Evolutionary conservation across 2,888 invertebrate species (phyloP).

Genomic region (Flexamia atlantica): DNA sequence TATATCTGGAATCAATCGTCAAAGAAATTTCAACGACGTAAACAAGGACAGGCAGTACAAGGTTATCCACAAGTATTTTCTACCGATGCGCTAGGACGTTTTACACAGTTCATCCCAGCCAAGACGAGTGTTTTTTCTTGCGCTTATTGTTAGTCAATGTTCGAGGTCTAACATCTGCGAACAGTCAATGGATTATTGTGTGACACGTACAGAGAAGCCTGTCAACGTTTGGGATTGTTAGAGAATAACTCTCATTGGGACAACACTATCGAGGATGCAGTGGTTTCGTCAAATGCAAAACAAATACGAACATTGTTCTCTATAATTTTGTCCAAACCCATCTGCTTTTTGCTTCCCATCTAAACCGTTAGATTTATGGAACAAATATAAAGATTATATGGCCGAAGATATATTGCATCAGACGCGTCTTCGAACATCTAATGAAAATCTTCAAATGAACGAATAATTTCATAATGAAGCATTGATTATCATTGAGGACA

Average conservation of each 20-base stretch:
- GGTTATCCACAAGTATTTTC: slow-evolving; percentile 66
- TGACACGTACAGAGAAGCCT: slow-evolving; percentile 73
- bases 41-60: slow-evolving; percentile 63
- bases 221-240: slow-evolving; percentile 71
- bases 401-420: slow-evolving; percentile 68
- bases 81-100: slow-evolving; percentile 68
- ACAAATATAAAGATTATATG: background rate
- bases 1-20: slow-evolving; percentile 67
- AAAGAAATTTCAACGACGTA: slow-evolving; percentile 65
- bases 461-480: too few relatives aligned
- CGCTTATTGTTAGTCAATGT: slow-evolving; percentile 67
- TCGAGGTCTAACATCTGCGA: slow-evolving; percentile 72
- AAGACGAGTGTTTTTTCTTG: slow-evolving; percentile 69
- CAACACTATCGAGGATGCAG: slow-evolving; percentile 67
- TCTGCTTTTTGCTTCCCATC: slow-evolving; percentile 70
- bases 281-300: slow-evolving; percentile 59
- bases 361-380: slow-evolving; percentile 68
- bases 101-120: slow-evolving; percentile 70
- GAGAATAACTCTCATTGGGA: slow-evolving; percentile 72
- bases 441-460: slow-evolving; percentile 67
- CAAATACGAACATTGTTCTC: slow-evolving; percentile 56
- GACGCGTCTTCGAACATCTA: slow-evolving; percentile 51
- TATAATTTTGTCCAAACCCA: slow-evolving; percentile 65
- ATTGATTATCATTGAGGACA: too few relatives aligned
- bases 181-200: slow-evolving; percentile 72